These are phyloP conservation scores for Liodrosophila aerea DNA, from an alignment of 2,888 invertebrate genomes.

Conservation along the genomic window DNA sequence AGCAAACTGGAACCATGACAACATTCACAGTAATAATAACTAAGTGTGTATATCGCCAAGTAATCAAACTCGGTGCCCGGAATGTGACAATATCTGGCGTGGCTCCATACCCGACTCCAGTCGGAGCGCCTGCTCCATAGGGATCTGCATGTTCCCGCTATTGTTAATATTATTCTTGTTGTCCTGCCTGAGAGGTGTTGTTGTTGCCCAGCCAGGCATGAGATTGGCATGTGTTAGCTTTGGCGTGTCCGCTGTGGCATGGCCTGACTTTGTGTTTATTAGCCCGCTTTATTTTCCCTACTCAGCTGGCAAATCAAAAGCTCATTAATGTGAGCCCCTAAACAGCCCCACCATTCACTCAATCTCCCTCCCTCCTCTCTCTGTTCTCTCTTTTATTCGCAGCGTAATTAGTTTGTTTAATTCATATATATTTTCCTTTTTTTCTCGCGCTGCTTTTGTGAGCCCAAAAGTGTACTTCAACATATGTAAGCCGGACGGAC, in stretches of 20 bases:
- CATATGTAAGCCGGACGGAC: conserved; percentile 49
- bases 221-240: conserved; percentile 55
- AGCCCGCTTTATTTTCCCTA: conserved; percentile 40
- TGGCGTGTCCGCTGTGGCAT: conserved; percentile 52
- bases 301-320: conserved; percentile 65
- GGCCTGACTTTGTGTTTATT: conserved; percentile 64
- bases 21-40: conserved; percentile 36
- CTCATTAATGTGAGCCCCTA: conserved; percentile 56
- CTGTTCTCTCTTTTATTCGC: no score
- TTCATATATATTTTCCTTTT: conserved; percentile 49
- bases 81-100: conserved; percentile 23
- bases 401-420: conserved; percentile 75
- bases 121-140: conserved; percentile 14
- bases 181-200: conserved; percentile 5
- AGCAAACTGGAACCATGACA: conserved; percentile 5
- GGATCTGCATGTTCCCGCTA: background rate
- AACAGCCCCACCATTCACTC: conserved; percentile 10
- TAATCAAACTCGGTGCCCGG: conserved; percentile 53
- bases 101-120: conserved; percentile 7
- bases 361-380: no score
- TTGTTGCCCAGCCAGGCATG: conserved; percentile 26
- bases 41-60: conserved; percentile 50
- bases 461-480: conserved; percentile 42
- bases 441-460: conserved; percentile 11
- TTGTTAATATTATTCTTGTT: conserved; percentile 11